Evolutionary conservation across 2,113 vertebrate genomes (phyloP).

Genomic region (Lynx canadensis): DNA sequence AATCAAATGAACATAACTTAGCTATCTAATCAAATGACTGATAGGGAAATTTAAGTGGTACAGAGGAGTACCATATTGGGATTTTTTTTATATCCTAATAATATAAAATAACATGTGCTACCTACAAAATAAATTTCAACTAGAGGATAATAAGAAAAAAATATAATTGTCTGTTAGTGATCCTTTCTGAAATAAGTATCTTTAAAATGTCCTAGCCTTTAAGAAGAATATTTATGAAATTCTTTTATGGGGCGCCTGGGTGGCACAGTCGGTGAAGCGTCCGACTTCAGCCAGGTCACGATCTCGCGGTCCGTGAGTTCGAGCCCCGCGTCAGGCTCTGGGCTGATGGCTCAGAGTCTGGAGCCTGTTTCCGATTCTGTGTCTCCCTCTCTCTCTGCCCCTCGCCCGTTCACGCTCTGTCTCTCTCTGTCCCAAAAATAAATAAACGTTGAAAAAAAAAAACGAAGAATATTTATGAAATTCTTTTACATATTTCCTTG

Average conservation of each 20-base stretch:
- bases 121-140: not conserved
- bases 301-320: too few species aligned
- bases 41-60: not conserved
- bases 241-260: too few species aligned
- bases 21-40: not conserved
- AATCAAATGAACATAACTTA: not conserved
- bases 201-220: not conserved
- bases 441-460: too few species aligned
- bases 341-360: too few species aligned
- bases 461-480: not conserved
- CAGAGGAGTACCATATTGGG: not conserved
- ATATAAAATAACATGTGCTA: not conserved
- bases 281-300: too few species aligned
- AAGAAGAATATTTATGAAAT: not conserved
- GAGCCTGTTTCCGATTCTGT: too few species aligned
- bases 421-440: too few species aligned
- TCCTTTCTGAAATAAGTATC: not conserved
- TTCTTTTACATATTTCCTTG: constrained; percentile 22
- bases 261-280: too few species aligned
- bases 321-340: too few species aligned
- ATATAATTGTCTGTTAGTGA: not conserved
- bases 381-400: too few species aligned
- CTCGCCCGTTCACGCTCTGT: too few species aligned
- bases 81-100: not conserved
- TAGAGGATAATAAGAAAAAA: not conserved